Evolutionary conservation across 2,113 vertebrate genomes (phyloP), one percentile per base, ranked within the genome.

Genomic region (Puma concolor): DNA sequence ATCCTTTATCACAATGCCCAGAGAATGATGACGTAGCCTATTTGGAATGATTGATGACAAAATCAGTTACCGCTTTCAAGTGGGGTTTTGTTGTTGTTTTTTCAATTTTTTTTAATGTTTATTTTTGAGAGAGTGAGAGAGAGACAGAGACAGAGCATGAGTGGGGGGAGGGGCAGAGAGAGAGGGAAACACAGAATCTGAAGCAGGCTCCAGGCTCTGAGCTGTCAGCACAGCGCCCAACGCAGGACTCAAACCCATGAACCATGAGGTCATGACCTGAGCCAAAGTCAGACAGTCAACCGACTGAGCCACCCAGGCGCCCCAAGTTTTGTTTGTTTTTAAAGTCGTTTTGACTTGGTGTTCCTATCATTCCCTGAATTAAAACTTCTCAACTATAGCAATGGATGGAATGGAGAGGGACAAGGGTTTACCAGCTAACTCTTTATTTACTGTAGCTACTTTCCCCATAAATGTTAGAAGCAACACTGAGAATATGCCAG

Each of bases 321-420:
- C 57, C 57, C 8, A 3, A 36, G 48, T 95, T 91, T 93, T 77
- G 4, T 57, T 94, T 95, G 80, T 85, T 94, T 80, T 85, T 38
- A 67, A 71, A 95, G 64, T 72, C 84, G 50, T 88, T 33, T 41
- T 57, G 52, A 76, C 77, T 88, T 90, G 84, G 60, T 90, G 33
- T 88, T 96, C 94, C 82, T 76, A 72, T 95, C 84, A 92, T 96
- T 94, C 64, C 67, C 93, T 44, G 10, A 88, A 97, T 50, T 15
- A 71, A 84, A 91, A 77, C 60, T 87, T 95, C 94, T 87, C 91
- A 94, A 79, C 95, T 85, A 50, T 2, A 88, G 54, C 54, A 8
- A 19, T 85, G 60, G 31, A 54, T 85, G 57, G 85, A 86, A 82
- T 13, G 41, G 31, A 93, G 92, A 93, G 17, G 36, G 93, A 77